Percentiles rank a stretch among this genome's conserved stretches.
These are phyloP conservation scores for Opisthograptis luteolata DNA, from an alignment of 2,888 invertebrate genomes.

Conservation along the genomic window DNA sequence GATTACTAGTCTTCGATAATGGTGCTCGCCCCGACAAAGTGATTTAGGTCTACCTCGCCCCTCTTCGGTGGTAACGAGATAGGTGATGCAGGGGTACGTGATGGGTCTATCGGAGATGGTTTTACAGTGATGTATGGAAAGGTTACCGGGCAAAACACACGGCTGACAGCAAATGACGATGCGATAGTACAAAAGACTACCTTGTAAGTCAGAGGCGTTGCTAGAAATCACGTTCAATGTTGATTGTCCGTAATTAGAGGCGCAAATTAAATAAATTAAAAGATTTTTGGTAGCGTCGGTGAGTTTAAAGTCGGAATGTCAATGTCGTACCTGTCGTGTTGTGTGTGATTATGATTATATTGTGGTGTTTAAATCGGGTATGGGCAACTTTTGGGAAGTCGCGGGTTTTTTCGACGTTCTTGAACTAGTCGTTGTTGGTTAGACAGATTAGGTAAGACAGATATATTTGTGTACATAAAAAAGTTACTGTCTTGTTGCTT, in stretches of 20 bases:
- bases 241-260: conserved; percentile 78
- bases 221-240: conserved; percentile 64
- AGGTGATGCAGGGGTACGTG: conserved; percentile 39
- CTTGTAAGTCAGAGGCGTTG: conserved; percentile 77
- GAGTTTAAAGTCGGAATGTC: conserved; percentile 55
- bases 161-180: conserved; percentile 70
- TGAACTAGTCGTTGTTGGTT: too few relatives aligned
- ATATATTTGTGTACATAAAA: too few relatives aligned
- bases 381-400: too few relatives aligned
- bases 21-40: conserved; percentile 50
- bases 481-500: too few relatives aligned
- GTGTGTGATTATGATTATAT: conserved; percentile 4
- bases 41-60: conserved; percentile 48
- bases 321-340: conserved; percentile 57
- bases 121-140: conserved; percentile 52
- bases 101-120: conserved; percentile 43
- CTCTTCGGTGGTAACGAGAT: conserved; percentile 26
- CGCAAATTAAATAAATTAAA: conserved; percentile 76
- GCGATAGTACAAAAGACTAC: conserved; percentile 78
- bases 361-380: too few relatives aligned
- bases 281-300: conserved; percentile 61
- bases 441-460: too few relatives aligned
- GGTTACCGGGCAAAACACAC: conserved; percentile 68
- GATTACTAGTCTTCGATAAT: conserved; percentile 79
- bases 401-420: too few relatives aligned